Evolutionary conservation across 2,797 vertebrate species (phyloP), one percentile per base, ranked within the genome.

Genomic region (Sebastes goodei): DNA sequence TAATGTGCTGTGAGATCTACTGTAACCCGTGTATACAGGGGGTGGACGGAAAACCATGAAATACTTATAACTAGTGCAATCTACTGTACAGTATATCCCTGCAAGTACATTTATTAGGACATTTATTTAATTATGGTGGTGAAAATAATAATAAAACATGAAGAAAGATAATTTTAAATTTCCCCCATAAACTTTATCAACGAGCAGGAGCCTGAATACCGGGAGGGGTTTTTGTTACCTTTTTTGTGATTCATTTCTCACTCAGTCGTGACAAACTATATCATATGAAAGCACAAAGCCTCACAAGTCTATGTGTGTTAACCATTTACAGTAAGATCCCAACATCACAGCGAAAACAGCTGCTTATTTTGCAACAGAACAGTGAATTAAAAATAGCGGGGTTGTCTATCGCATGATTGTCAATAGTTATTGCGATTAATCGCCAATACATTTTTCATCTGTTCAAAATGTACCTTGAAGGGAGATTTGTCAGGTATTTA

Each of bases 1-100:
- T 78, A 86, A 76, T 77, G 68, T 73, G 63, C 63, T 64, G 23
- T 30, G 72, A 77, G n/a, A 78, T 63, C 29, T 67, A 55, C 59
- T 81, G 71, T 74, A 75, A 77, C 64, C 32, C 38, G 61, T n/a
- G 65, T 49, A 56, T 27, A 67, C 57, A 70, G 69, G 23, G 68
- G 46, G 35, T 9, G 67, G 66, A 68, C 42, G 35, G 56, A 53
- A 80, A 80, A 80, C 67, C 30, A 57, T 68, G 6, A 61, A 52
- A 68, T 20, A 81, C 20, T 32, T 59, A 20, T 8, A 20, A 42
- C 46, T 30, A 55, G 52, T 69, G 20, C 29, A 25, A 70, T 35
- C 23, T 30, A 49, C 30, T 76, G 57, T 15, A 46, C 42, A 46
- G 42, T 21, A n/a, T 7, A 30, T 52, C 10, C 12, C 42, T 67